Base-by-base conservation (phyloP, 2,113 vertebrate species). In the Murina feae region DNA sequence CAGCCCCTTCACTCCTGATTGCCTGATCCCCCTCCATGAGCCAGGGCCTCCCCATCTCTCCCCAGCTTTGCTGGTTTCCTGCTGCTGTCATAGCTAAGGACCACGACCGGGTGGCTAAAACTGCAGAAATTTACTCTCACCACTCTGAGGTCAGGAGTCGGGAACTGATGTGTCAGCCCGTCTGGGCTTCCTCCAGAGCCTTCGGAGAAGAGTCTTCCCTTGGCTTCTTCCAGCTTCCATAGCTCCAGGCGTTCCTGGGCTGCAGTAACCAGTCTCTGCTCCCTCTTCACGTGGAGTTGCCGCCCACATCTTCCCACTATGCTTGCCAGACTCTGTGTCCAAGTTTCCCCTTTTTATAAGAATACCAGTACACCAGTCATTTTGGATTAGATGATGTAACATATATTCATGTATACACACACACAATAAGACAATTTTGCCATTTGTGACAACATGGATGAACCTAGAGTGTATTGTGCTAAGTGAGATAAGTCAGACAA, bases 261-360 rank as follows among this genome's bases (percentile, higher is more conserved):
- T 44, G 2, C 10, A 14, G 6, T 42, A 0, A 32, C 39, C 6
- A 0, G 21, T 5, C 60, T 20, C 71, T 53, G 53, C 35, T n/a
- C 42, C 55, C 20, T 25, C n/a, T 6, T 9, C 55, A 7, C 37
- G 0, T 0, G 14, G 78, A 0, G 0, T 32, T 23, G 9, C 25
- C 30, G 9, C 13, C 68, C 16, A 9, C 12, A 1, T 12, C 47
- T 49, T 23, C 32, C 39, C 21, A 10, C 42, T 10, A 17, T 11
- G 39, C 16, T 44, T 39, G 42, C 5, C 53, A 9, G 6, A 28
- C 12, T 39, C 30, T 4, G 8, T 25, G 51, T 37, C 87, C 78
- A 39, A 6, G 60, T 82, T 25, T 68, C 49, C 80, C 66, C 51
- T n/a, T 66, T 75, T 60, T 11, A 47, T 25, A 72, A 49, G 44